These are phyloP conservation scores for Anhinga anhinga DNA, from an alignment of 2,113 vertebrate species.

Conservation along the genomic window DNA sequence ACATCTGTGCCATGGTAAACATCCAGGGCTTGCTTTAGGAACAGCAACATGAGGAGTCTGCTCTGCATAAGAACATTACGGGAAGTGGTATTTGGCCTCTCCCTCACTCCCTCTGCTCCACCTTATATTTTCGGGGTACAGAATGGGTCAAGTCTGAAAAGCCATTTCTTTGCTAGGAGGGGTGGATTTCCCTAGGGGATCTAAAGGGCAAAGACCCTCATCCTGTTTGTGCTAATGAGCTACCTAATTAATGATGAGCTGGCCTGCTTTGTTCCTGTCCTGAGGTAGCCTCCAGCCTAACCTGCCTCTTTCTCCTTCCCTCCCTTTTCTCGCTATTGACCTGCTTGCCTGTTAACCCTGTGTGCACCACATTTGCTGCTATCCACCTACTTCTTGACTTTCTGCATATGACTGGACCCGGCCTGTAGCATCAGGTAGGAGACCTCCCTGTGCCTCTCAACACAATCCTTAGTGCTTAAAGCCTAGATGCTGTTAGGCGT, in stretches of 20 bases:
- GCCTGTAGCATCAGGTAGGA: slow-evolving; percentile 77
- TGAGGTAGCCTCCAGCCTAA: slow-evolving; percentile 51
- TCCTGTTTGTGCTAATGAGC: slow-evolving; percentile 19
- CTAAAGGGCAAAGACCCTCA: not conserved
- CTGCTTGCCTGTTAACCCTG: slow-evolving; percentile 67
- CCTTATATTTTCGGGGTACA: not conserved
- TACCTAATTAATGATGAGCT: slow-evolving; percentile 1
- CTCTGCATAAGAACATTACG: accelerated
- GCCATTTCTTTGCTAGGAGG: not conserved
- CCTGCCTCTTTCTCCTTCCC: slow-evolving; percentile 56
- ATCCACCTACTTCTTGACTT: slow-evolving; percentile 38
- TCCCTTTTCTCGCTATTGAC: slow-evolving; percentile 57
- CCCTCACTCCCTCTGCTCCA: not conserved
- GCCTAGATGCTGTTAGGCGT: not conserved
- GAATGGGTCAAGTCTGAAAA: not conserved
- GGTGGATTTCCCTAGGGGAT: not conserved
- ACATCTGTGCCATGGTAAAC: not conserved
- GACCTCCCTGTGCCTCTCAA: not conserved
- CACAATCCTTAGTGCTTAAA: not conserved
- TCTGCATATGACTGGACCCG: slow-evolving; percentile 62
- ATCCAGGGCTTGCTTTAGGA: not conserved
- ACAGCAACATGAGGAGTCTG: not conserved
- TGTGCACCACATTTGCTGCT: slow-evolving; percentile 45
- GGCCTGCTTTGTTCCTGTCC: slow-evolving; percentile 31
- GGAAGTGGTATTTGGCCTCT: not conserved